Evolutionary conservation across 2,888 invertebrate genomes (phyloP).

Genomic region (Conops quadrifasciatus): DNA sequence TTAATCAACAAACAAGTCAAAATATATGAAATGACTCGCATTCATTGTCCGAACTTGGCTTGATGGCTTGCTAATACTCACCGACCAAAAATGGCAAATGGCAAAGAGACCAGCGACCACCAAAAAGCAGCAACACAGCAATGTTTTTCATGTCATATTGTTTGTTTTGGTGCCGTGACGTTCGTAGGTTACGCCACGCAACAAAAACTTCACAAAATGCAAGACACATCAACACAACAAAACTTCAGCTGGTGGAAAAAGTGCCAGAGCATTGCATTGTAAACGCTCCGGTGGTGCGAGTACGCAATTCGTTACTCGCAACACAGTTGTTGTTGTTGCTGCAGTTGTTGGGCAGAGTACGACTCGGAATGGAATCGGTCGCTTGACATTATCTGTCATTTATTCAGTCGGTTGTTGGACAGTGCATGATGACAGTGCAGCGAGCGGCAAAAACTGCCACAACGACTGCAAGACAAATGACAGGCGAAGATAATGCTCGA

Average conservation of each 20-base stretch:
- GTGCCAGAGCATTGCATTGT: not conserved
- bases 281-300: not conserved
- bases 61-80: slow-evolving; percentile 19
- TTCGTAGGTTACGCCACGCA: no score
- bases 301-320: not conserved
- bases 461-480: slow-evolving; percentile 12
- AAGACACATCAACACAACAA: not conserved
- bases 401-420: slow-evolving; percentile 26
- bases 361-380: not conserved
- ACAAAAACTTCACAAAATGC: not conserved
- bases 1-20: slow-evolving; percentile 25
- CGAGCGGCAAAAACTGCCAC: not conserved
- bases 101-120: not conserved
- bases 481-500: slow-evolving; percentile 9
- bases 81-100: not conserved
- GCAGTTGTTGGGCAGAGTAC: not conserved
- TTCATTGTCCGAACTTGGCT: slow-evolving; percentile 16
- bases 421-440: slow-evolving; percentile 2
- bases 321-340: not conserved
- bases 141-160: not conserved
- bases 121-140: not conserved
- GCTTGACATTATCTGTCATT: slow-evolving; percentile 30
- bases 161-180: no score
- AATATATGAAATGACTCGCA: slow-evolving; percentile 22
- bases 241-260: not conserved